Evolutionary conservation across 2,888 invertebrate species (phyloP).

Genomic region (Tolmerus cingulatus): DNA sequence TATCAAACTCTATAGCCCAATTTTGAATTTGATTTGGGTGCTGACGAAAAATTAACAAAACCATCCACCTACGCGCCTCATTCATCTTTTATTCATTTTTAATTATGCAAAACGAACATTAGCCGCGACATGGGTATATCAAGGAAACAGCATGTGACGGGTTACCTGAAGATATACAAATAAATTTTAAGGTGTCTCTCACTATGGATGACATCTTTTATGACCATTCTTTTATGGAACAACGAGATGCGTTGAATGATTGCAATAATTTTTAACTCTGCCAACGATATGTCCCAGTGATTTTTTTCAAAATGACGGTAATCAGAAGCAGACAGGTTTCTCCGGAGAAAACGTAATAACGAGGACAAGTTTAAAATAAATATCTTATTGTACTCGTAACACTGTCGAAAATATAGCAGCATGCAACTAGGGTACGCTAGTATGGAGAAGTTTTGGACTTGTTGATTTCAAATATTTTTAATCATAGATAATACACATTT

Average conservation of each 20-base stretch:
- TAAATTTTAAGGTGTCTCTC: not conserved
- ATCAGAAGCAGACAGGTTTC: not conserved
- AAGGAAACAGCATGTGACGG: not conserved
- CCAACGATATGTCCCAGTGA: not conserved
- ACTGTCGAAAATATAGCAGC: too few relatives aligned
- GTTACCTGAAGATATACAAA: not conserved
- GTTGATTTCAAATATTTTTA: too few relatives aligned
- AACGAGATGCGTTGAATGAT: not conserved
- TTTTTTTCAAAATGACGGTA: not conserved
- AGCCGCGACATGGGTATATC: not conserved
- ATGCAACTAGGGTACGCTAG: too few relatives aligned
- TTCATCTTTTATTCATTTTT: conserved; percentile 31
- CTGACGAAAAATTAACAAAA: conserved; percentile 27
- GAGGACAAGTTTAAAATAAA: not conserved
- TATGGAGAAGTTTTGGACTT: too few relatives aligned
- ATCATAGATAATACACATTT: not conserved
- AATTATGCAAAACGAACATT: conserved; percentile 22
- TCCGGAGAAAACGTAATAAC: not conserved
- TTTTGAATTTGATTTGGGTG: conserved; percentile 15
- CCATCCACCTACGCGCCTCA: conserved; percentile 1
- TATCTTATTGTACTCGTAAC: not conserved
- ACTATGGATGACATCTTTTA: not conserved
- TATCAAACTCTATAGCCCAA: not conserved
- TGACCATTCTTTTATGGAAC: not conserved
- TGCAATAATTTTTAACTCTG: not conserved